Base-by-base conservation (phyloP, 1,140 invertebrate species). In the Micrasema minimum region DNA sequence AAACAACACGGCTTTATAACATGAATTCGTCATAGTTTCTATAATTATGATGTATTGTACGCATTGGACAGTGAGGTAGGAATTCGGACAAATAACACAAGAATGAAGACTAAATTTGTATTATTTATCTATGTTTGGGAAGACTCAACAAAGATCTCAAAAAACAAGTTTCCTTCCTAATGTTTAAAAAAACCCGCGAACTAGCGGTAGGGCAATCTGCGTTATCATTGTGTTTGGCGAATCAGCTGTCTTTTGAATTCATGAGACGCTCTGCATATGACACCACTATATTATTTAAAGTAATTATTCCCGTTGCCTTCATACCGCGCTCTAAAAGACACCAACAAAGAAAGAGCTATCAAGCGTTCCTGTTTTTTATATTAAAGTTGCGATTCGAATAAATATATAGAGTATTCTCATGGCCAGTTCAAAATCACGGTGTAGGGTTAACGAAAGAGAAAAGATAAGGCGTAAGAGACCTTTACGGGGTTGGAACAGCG, bases 171-270 rank as follows among this genome's bases (percentile, higher is more conserved):
- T n/a, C n/a, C n/a, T n/a, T n/a, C n/a, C n/a, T n/a, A n/a, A n/a
- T n/a, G n/a, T n/a, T n/a, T n/a, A n/a, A n/a, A n/a, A n/a, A n/a
- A n/a, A n/a, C n/a, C n/a, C n/a, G n/a, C n/a, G n/a, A n/a, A n/a
- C n/a, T n/a, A n/a, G n/a, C n/a, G n/a, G n/a, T n/a, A n/a, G n/a
- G n/a, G n/a, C n/a, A 69, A 69, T 46, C 66, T 69, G 66, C 66
- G 23, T 69, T 69, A 69, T 61, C 66, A 69, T 69, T 31, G 66
- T 69, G 18, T 59, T 69, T 35, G 18, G 66, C 66, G 41, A 59
- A 69, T 69, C 66, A 69, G 66, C 66, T 69, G 66, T 57, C 66
- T 53, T 59, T 59, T 59, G 65, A 10, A 64, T 11, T 9, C 26
- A 46, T 64, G 59, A 64, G 41, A 41, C 59, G 45, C n/a, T n/a